Evolutionary conservation across 2,888 invertebrate genomes (phyloP).

Genomic region (Sminthurides aquaticus): DNA sequence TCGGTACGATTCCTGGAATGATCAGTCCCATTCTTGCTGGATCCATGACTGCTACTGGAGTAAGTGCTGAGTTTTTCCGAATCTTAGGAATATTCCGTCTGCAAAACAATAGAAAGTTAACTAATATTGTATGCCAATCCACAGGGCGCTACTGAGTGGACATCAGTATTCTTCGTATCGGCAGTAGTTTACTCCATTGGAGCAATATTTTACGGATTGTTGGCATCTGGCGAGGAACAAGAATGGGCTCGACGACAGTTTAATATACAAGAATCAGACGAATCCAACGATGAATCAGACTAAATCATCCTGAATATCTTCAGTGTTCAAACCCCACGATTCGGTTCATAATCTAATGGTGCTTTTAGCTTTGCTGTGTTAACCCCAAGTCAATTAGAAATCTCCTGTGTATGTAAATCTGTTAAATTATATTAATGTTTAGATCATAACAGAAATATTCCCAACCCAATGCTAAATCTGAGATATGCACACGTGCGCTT

Average conservation of each 20-base stretch:
- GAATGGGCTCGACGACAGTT: constrained; percentile 58
- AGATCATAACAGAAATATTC: too few species aligned
- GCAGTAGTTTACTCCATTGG: constrained; percentile 75
- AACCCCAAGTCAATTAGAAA: too few species aligned
- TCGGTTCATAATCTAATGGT: too few species aligned
- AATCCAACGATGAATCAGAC: constrained; percentile 10
- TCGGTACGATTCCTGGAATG: constrained; percentile 85
- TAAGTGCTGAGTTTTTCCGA: constrained; percentile 45
- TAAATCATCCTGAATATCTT: neutral
- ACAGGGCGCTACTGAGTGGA: constrained; percentile 64
- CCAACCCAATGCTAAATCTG: too few species aligned
- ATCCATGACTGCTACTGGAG: constrained; percentile 65
- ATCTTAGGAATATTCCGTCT: neutral
- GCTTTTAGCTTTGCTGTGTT: too few species aligned
- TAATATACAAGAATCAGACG: constrained; percentile 17
- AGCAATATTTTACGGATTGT: constrained; percentile 70
- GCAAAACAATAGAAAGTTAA: neutral
- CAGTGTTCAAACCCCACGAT: too few species aligned
- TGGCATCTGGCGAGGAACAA: constrained; percentile 74
- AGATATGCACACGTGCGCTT: too few species aligned
- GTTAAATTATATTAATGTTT: too few species aligned
- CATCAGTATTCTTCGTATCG: constrained; percentile 75
- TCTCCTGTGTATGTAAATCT: too few species aligned
- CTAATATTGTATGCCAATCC: neutral
- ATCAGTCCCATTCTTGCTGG: constrained; percentile 79